Evolutionary conservation across 2,797 vertebrate genomes (phyloP), one percentile per base, ranked within the genome.

Genomic region (Tapirus indicus): DNA sequence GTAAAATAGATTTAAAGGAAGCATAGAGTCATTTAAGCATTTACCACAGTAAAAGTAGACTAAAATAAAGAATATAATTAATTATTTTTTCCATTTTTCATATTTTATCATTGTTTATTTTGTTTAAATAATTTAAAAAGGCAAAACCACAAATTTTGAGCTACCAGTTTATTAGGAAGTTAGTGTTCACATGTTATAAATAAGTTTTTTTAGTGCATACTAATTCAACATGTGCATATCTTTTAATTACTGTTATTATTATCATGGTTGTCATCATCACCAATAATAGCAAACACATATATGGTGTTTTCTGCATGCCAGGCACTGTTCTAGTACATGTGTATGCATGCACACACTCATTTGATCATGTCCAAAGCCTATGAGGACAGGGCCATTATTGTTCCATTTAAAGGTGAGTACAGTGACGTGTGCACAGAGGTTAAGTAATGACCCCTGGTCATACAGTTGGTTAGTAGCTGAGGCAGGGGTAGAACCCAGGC

Each of bases 1-100:
- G 14, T 90, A 79, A 95, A 93, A 93, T 62, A 77, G 82, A 95
- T 95, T 58, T 94, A 92, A 32, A 80, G 68, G 25, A 41, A 47
- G 7, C 66, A 25, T 56, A 78, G 71, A 68, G 1, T 83, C 72
- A 83, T 60, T 68, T 77, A 85, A 80, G 5, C 23, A 69, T 80
- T 94, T 90, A 84, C 54, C 6, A 44, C 27, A 60, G 32, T 35
- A 54, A 69, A 80, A 62, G n/a, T 71, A 95, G 44, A 75, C 17
- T 49, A 62, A 94, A 82, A 35, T 16, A 88, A 83, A 75, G 38
- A 78, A 54, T 49, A 18, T 29, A 74, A 25, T 72, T 79, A 72
- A 27, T 71, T 79, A 77, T 78, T 71, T 66, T 71, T 80, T 78
- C 23, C 7, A 68, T 52, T 91, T 56, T 68, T 71, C 7, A 11